Evolutionary conservation across 2,113 vertebrate genomes (phyloP), one percentile per base, ranked within the genome.

Genomic region (Passer montanus): DNA sequence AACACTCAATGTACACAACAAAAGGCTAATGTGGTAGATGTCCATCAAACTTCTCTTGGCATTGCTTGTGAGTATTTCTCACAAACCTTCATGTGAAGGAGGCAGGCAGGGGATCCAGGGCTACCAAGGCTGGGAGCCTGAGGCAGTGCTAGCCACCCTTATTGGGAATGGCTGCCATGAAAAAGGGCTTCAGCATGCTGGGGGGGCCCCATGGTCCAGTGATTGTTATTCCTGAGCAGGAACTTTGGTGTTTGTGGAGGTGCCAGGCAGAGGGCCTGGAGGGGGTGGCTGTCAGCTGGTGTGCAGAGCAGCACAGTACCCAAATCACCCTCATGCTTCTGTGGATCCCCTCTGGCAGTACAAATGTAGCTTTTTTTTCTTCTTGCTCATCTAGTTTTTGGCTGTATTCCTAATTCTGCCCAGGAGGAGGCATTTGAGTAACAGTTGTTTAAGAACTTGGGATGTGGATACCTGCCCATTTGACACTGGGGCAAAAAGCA

Each of bases 101-200:
- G 66, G 39, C 33, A 52, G 68, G 20, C 22, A 9, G 2, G 7
- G 39, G 33, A 52, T 41, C 19, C 60, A 39, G 74, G 27, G 31
- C 67, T 89, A 35, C 49, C 0, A 10, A 24, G 67, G 23, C 49
- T 63, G 49, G 15, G 46, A 76, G 72, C 89, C 37, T 24, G n/a
- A 59, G 43, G 67, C 82, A 52, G 37, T 24, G 30, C 39, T 75
- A 81, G 23, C 77, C 89, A 83, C 52, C 18, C 2, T 68, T 66
- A 11, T 4, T 75, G 50, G 70, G 74, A 75, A 6, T 50, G 49
- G 39, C 41, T 69, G 22, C 46, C 31, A 31, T 46, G 63, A 15
- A 30, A 46, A 91, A 79, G 26, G 3, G 0, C 11, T 88, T 11
- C 15, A 50, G 20, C 27, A 2, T 0, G 0, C 26, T 9, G 37